A percentile compares a stretch with the other conserved stretches of the same genome.
These are phyloP conservation scores for Cerceris ruficornis DNA, from an alignment of 2,888 invertebrate genomes.

Conservation along the genomic window DNA sequence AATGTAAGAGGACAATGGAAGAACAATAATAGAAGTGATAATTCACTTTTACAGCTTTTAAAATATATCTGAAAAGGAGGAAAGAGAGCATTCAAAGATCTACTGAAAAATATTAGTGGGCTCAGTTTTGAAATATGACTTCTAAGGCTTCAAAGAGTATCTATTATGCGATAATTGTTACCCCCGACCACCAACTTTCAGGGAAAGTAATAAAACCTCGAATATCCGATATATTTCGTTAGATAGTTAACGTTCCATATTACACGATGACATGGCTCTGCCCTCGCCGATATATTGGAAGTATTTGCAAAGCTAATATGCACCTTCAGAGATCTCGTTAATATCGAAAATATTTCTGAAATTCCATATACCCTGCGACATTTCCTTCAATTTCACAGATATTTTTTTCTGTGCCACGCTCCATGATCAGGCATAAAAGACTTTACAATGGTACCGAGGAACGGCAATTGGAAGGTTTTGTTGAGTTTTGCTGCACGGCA, in stretches of 20 bases:
- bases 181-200: too few relatives aligned
- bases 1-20: too few relatives aligned
- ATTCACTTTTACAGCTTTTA: too few relatives aligned
- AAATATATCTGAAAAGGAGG: too few relatives aligned
- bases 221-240: background rate
- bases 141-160: too few relatives aligned
- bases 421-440: too few relatives aligned
- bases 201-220: too few relatives aligned
- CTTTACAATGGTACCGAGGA: background rate
- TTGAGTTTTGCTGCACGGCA: constrained; percentile 17
- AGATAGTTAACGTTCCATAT: background rate
- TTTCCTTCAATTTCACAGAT: background rate
- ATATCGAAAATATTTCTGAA: constrained; percentile 4
- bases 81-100: too few relatives aligned
- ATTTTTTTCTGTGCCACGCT: background rate
- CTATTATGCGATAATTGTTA: too few relatives aligned
- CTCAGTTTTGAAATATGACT: too few relatives aligned
- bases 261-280: background rate
- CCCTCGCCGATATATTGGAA: background rate
- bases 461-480: constrained; percentile 2
- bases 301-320: background rate
- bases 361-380: constrained; percentile 4
- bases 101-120: too few relatives aligned
- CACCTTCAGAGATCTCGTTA: background rate
- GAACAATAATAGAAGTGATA: too few relatives aligned